These are phyloP conservation scores for Euphonia xanthogaster DNA, from an alignment of 2,797 vertebrate genomes.

Conservation along the genomic window DNA sequence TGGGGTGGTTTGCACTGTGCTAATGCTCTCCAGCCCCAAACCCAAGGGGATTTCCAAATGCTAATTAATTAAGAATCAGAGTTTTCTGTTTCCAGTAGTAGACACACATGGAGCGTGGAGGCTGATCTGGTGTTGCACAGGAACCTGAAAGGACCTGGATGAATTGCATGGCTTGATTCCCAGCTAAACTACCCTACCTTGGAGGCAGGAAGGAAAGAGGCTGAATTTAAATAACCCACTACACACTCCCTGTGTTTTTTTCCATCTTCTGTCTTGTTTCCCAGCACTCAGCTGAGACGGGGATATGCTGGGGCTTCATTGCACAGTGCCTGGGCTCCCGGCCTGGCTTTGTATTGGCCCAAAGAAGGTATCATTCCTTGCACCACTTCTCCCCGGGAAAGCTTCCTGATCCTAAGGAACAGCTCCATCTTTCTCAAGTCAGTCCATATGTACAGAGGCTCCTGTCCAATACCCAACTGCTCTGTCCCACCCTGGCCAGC, in stretches of 20 bases:
- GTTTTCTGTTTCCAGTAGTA: neutral
- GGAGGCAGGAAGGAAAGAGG: neutral
- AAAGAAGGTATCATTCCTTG: neutral
- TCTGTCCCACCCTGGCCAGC: neutral
- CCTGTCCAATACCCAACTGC: neutral
- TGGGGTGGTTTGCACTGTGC: neutral
- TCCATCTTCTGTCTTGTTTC: neutral
- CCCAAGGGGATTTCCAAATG: neutral
- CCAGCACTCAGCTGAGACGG: neutral
- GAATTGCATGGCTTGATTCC: neutral
- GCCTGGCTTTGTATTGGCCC: neutral
- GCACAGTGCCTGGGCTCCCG: neutral
- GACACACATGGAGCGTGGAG: neutral
- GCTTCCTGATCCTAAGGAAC: neutral
- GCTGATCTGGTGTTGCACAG: neutral
- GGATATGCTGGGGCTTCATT: neutral
- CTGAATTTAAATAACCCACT: neutral
- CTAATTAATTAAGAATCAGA: neutral
- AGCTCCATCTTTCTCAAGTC: neutral
- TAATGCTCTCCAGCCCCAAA: neutral
- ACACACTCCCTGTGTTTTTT: fast-evolving
- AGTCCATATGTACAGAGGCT: neutral
- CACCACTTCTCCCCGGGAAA: neutral
- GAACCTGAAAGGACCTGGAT: neutral
- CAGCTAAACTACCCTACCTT: neutral